Conservation (phyloP, 2,888 invertebrate species). For the Tridacna crocea region DNA sequence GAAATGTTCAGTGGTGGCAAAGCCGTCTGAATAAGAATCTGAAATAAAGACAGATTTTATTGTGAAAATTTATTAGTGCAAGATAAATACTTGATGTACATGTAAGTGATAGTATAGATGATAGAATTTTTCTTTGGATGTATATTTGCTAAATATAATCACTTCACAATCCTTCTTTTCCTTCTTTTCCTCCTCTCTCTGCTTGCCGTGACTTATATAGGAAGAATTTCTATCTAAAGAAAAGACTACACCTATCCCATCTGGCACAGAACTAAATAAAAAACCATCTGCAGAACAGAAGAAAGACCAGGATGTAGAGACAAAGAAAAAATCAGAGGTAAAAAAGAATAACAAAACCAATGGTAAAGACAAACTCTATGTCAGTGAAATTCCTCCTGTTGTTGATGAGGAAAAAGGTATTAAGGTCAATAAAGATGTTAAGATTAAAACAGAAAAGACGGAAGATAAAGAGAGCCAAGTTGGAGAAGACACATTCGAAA, state of each 20-base stretch:
- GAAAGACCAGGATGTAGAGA: constrained; percentile 35
- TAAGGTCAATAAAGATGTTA: constrained; percentile 12
- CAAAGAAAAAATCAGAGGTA: constrained; percentile 47
- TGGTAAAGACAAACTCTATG: constrained; percentile 6
- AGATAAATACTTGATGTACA: too few species aligned
- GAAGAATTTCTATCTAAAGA: constrained; percentile 56
- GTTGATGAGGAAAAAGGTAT: constrained; percentile 14
- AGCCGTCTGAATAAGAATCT: too few species aligned
- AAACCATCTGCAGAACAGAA: constrained; percentile 53
- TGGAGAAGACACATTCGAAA: constrained; percentile 1
- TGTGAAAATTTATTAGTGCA: too few species aligned
- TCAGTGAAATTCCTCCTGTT: constrained; percentile 29
- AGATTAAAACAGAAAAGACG: not conserved
- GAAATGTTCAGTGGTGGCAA: too few species aligned
- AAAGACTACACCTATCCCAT: constrained; percentile 58
- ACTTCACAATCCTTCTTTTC: constrained; percentile 14
- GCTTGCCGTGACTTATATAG: constrained; percentile 56
- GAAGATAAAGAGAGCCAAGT: constrained; percentile 18
- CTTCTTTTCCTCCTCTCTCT: constrained; percentile 13
- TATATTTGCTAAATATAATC: not conserved
- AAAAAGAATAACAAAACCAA: constrained; percentile 26
- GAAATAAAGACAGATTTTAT: too few species aligned
- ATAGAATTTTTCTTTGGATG: too few species aligned
- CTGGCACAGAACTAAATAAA: constrained; percentile 59
- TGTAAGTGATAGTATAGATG: too few species aligned